Evolutionary conservation across 2,888 invertebrate species (phyloP).

Genomic region (Phytoseiulus persimilis): DNA sequence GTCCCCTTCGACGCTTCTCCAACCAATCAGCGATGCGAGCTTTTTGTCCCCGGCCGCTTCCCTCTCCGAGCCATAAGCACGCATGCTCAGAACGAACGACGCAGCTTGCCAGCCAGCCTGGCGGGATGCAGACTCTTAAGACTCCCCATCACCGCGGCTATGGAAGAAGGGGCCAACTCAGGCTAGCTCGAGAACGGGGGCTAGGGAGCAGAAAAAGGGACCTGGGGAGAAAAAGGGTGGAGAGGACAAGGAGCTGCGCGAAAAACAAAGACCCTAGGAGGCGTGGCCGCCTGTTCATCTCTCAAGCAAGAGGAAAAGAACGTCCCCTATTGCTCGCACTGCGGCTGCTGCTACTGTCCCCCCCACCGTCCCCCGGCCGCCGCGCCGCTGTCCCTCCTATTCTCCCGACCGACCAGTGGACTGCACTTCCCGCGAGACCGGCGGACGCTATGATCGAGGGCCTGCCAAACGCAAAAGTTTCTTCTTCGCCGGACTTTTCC

Average conservation of each 20-base stretch:
- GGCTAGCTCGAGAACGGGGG: not conserved
- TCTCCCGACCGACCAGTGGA: not conserved
- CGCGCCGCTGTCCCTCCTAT: not conserved
- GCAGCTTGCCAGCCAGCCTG: not conserved
- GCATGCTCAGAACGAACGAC: slow-evolving; percentile 5
- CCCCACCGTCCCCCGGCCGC: not conserved
- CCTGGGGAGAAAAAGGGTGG: too few relatives aligned
- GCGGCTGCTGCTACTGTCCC: not conserved
- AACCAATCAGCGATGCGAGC: slow-evolving; percentile 5
- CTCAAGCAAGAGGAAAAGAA: not conserved
- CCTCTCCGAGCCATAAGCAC: not conserved
- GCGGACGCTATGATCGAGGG: slow-evolving; percentile 31
- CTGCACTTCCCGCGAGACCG: slow-evolving; percentile 20
- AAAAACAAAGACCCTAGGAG: not conserved
- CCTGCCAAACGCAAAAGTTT: slow-evolving; percentile 33
- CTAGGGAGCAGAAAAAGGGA: too few relatives aligned
- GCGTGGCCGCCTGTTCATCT: not conserved
- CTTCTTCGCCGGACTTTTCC: not conserved
- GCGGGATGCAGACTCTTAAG: not conserved
- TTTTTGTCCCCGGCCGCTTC: slow-evolving; percentile 5
- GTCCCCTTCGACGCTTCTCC: not conserved
- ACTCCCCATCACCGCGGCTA: not conserved
- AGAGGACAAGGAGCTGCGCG: not conserved
- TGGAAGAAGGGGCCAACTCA: not conserved
- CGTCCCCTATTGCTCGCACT: not conserved